phyloP scores from a whole-genome alignment of 2,888 invertebrate species.

The Thecocarcelia acutangulata region DNA sequence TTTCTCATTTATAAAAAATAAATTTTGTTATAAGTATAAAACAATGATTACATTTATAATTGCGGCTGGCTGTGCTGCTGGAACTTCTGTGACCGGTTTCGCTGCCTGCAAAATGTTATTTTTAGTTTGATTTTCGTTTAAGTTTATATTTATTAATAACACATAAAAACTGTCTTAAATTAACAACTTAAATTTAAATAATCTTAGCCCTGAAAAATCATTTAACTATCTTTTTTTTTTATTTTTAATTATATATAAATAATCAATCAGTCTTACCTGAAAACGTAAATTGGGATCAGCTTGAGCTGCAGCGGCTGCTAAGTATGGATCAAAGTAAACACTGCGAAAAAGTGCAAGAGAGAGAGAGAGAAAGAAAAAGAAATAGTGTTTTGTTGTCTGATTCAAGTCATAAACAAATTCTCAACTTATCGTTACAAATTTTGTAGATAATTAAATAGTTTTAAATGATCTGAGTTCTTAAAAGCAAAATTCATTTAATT shows the following conservation, averaged over 20 bases:
- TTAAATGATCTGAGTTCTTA: slow-evolving; percentile 74
- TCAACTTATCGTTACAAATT: slow-evolving; percentile 55
- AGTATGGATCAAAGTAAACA: slow-evolving; percentile 97
- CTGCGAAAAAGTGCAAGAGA: slow-evolving; percentile 81
- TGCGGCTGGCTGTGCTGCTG: slow-evolving; percentile 82
- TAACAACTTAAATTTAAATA: slow-evolving; percentile 34
- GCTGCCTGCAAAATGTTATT: slow-evolving; percentile 85
- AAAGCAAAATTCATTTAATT: slow-evolving; percentile 79
- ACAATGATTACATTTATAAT: slow-evolving; percentile 81
- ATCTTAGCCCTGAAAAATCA: slow-evolving; percentile 15
- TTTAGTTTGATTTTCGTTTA: slow-evolving; percentile 57
- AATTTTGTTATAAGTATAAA: slow-evolving; percentile 68
- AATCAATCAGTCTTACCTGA: slow-evolving; percentile 86
- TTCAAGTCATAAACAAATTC: slow-evolving; percentile 50
- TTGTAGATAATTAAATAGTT: slow-evolving; percentile 56
- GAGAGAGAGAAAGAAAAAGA: slow-evolving; percentile 48
- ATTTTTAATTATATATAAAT: slow-evolving; percentile 41
- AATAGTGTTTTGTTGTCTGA: slow-evolving; percentile 43
- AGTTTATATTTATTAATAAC: slow-evolving; percentile 32
- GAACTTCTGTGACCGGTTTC: slow-evolving; percentile 88
- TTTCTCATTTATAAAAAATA: slow-evolving; percentile 10
- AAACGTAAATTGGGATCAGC: slow-evolving; percentile 94
- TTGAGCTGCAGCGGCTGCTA: slow-evolving; percentile 91
- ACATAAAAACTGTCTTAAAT: slow-evolving; percentile 18
- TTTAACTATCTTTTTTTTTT: neutral